A percentile compares a stretch with the other conserved stretches of the same genome.
Evolutionary conservation across 2,797 vertebrate species (phyloP).

Genomic region (Catharus ustulatus): DNA sequence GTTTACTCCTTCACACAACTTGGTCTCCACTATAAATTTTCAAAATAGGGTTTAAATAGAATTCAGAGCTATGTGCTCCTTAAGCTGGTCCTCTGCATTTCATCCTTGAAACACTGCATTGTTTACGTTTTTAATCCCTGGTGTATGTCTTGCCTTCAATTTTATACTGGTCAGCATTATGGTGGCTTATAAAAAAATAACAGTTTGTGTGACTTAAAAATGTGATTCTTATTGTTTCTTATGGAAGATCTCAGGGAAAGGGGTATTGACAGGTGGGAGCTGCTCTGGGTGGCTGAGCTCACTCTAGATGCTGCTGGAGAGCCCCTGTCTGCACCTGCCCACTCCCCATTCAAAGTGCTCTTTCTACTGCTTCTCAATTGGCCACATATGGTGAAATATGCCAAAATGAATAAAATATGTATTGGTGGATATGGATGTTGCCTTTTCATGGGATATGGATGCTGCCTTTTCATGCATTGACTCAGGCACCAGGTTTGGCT

Average conservation of each 20-base stretch:
- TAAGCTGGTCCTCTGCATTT: neutral
- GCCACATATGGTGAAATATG: fast-evolving
- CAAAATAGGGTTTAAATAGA: neutral
- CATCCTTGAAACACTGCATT: neutral
- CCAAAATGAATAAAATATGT: neutral
- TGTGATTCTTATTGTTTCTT: neutral
- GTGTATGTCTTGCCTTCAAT: neutral
- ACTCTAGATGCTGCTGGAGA: neutral
- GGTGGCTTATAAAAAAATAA: neutral
- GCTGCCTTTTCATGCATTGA: neutral
- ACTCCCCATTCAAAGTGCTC: neutral
- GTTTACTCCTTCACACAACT: neutral
- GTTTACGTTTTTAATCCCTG: neutral
- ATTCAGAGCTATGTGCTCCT: neutral
- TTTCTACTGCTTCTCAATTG: neutral
- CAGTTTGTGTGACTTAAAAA: neutral
- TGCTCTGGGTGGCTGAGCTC: neutral
- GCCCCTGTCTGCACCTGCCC: neutral
- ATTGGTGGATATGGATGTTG: neutral
- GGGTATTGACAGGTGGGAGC: neutral
- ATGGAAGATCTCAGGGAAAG: fast-evolving
- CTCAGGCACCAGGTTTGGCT: neutral
- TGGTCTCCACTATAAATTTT: neutral
- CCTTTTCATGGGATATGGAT: neutral
- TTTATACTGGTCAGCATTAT: neutral